Conservation (phyloP, 1,140 invertebrate genomes). For the Campodea augens region DNA sequence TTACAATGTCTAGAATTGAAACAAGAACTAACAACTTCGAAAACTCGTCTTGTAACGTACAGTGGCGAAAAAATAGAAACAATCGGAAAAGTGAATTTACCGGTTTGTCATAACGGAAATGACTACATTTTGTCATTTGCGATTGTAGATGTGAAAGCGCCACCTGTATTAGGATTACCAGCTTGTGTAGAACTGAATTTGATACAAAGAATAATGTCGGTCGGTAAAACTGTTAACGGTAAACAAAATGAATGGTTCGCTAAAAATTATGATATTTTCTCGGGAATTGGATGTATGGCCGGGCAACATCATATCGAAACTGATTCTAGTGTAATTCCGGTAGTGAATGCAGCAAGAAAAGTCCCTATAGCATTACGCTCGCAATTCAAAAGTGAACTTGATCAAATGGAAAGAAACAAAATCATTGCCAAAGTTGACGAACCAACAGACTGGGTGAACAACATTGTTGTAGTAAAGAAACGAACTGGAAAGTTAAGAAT, state of each 20-base stretch:
- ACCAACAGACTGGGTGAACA: conserved; percentile 21
- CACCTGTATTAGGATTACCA: too few species aligned
- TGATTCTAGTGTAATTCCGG: conserved; percentile 6
- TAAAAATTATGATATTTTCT: conserved; percentile 7
- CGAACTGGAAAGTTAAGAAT: conserved; percentile 20
- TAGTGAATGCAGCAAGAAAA: conserved; percentile 12
- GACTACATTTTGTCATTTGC: background rate
- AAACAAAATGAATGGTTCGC: conserved; percentile 1
- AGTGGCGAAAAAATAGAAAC: background rate
- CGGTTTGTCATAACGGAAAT: background rate
- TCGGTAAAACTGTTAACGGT: conserved; percentile 1
- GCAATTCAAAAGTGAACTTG: conserved; percentile 16
- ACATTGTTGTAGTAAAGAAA: conserved; percentile 23
- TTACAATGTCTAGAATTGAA: background rate
- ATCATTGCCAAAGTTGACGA: conserved; percentile 19
- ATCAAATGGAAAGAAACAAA: conserved; percentile 13
- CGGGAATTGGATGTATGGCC: conserved; percentile 10
- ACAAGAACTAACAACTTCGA: background rate
- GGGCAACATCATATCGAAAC: conserved; percentile 15
- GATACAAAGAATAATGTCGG: too few species aligned
- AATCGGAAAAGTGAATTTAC: background rate
- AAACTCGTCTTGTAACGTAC: conserved; percentile 1
- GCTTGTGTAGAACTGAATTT: too few species aligned
- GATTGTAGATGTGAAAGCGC: conserved; percentile 1
- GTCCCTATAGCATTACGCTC: conserved; percentile 13